Conservation (phyloP, 2,888 invertebrate genomes). For the Luperina nickerlii region DNA sequence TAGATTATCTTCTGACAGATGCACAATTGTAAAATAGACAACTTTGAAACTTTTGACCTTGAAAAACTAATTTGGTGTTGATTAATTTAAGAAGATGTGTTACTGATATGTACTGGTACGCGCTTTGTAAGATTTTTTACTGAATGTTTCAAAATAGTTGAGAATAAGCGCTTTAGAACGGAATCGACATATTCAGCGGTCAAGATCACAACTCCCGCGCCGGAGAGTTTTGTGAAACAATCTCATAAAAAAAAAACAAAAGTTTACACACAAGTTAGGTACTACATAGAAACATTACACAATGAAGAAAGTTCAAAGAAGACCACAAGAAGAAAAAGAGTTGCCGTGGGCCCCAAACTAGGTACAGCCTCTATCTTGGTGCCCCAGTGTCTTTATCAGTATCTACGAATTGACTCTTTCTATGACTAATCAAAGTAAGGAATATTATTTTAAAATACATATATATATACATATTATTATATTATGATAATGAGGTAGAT, state of each 20-base stretch:
- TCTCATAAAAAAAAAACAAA: not conserved
- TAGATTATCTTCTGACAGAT: slow-evolving; percentile 54
- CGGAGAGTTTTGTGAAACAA: not conserved
- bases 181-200: not conserved
- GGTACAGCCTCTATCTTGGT: not conserved
- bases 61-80: slow-evolving; percentile 41
- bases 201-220: not conserved
- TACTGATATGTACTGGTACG: slow-evolving; percentile 6
- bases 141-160: not conserved
- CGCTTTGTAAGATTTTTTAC: not conserved
- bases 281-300: not conserved
- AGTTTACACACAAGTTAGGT: not conserved
- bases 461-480: not conserved
- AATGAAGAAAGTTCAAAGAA: not conserved
- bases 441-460: not conserved
- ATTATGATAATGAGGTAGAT: not conserved
- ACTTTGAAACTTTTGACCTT: slow-evolving; percentile 60
- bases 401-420: not conserved
- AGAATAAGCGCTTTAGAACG: not conserved
- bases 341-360: not conserved
- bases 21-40: slow-evolving; percentile 63
- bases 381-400: not conserved
- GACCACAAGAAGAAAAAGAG: not conserved
- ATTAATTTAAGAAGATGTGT: slow-evolving; percentile 25
- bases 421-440: not conserved